phyloP scores from a whole-genome alignment of 2,797 vertebrate genomes.

The Salarias fasciatus region DNA sequence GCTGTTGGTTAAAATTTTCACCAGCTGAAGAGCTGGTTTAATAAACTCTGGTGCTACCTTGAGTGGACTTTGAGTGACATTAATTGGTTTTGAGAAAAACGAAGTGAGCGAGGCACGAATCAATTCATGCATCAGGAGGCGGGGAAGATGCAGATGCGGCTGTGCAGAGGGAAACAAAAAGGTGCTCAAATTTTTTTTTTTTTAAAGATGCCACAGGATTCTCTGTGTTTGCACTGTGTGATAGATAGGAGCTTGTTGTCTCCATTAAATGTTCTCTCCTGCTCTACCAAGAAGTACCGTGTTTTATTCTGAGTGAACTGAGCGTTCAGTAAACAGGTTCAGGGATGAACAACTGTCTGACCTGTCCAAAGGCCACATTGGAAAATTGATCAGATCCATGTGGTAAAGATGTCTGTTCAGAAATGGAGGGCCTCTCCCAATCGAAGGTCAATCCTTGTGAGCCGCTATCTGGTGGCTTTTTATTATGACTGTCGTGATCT shows the following conservation, averaged over 20 bases:
- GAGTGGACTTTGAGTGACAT: not conserved
- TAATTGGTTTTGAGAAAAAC: slow-evolving; percentile 23
- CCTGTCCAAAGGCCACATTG: slow-evolving; percentile 43
- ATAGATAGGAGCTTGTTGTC: not conserved
- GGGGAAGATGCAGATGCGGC: not conserved
- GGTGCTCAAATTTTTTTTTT: no score
- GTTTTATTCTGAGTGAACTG: not conserved
- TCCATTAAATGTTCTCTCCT: not conserved
- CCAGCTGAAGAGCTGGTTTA: no score
- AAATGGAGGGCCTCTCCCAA: not conserved
- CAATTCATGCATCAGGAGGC: slow-evolving; percentile 2
- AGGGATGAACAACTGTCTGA: not conserved
- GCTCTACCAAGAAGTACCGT: not conserved
- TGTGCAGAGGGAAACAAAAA: not conserved
- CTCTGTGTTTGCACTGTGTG: not conserved
- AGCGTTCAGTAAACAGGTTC: not conserved
- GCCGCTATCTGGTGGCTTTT: not conserved
- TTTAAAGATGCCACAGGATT: not conserved
- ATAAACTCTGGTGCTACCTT: no score
- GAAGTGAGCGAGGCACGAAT: slow-evolving; percentile 24
- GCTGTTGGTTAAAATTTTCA: no score
- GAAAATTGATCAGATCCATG: slow-evolving; percentile 34
- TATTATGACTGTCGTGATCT: not conserved
- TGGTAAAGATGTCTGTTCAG: slow-evolving; percentile 6
- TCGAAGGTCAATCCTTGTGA: slow-evolving; percentile 16